A percentile compares a stretch with the other conserved stretches of the same genome.
These are phyloP conservation scores for Leptinotarsa juncta DNA, from an alignment of 2,888 invertebrate genomes.

Conservation along the genomic window DNA sequence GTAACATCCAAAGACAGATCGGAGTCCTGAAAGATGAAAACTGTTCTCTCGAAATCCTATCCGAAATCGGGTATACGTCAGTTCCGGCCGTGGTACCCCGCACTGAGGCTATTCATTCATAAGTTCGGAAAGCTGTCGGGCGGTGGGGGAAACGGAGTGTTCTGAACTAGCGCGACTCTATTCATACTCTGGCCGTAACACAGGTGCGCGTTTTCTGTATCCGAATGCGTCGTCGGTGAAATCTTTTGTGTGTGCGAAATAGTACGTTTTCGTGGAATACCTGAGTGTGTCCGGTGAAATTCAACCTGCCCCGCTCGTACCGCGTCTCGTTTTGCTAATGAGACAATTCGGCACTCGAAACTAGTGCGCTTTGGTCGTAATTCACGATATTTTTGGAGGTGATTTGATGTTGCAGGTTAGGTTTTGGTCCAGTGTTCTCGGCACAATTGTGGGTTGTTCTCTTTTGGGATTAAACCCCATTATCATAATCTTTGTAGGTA, in stretches of 20 bases:
- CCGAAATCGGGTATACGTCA: conserved; percentile 42
- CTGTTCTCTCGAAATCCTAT: conserved; percentile 7
- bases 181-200: conserved; percentile 44
- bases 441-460: not conserved
- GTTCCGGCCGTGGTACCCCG: conserved; percentile 56
- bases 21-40: conserved; percentile 7
- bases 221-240: conserved; percentile 35
- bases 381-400: conserved; percentile 10
- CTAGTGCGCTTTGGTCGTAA: conserved; percentile 18
- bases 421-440: conserved; percentile 9
- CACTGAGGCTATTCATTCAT: conserved; percentile 69
- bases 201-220: conserved; percentile 46
- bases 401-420: conserved; percentile 17
- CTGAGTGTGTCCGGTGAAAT: conserved; percentile 26
- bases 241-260: conserved; percentile 31
- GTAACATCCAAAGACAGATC: conserved; percentile 20
- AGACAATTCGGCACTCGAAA: not conserved
- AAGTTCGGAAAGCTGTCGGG: conserved; percentile 58
- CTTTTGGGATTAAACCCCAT: not conserved
- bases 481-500: no score
- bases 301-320: no score
- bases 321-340: not conserved
- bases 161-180: conserved; percentile 47
- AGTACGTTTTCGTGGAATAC: conserved; percentile 40
- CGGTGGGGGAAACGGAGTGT: conserved; percentile 57